Conservation (phyloP, 2,888 invertebrate species). For the Lasius platythorax region DNA sequence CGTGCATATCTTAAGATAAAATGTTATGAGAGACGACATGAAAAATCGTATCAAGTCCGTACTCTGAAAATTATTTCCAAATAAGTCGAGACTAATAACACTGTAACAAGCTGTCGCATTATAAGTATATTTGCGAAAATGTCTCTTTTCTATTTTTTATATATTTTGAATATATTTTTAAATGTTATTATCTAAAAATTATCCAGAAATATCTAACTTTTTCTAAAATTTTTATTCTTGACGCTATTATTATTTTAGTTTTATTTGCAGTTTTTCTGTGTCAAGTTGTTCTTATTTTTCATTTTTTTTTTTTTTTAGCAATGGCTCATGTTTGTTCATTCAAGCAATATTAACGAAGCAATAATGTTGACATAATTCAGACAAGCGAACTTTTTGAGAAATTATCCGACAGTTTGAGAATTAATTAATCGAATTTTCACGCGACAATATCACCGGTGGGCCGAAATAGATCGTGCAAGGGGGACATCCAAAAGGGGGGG, state of each 20-base stretch:
- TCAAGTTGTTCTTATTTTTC: neutral
- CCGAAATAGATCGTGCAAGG: constrained; percentile 19
- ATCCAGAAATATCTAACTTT: neutral
- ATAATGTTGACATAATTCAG: neutral
- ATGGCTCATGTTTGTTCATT: neutral
- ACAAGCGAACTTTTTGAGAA: neutral
- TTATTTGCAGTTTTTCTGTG: neutral
- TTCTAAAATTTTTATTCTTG: neutral
- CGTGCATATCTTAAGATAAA: neutral
- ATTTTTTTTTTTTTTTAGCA: neutral
- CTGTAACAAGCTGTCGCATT: neutral
- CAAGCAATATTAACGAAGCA: neutral
- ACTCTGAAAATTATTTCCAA: constrained; percentile 3
- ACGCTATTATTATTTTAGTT: neutral
- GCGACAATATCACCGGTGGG: constrained; percentile 1
- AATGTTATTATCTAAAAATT: neutral
- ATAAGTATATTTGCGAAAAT: neutral
- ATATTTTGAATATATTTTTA: neutral
- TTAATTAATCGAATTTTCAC: constrained; percentile 9
- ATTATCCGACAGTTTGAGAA: neutral
- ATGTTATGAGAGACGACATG: neutral
- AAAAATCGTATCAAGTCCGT: neutral
- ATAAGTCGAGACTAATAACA: neutral
- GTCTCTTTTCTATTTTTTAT: neutral
- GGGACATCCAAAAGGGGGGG: constrained; percentile 1